Percentiles rank a stretch among this genome's conserved stretches.
phyloP scores from a whole-genome alignment of 2,113 vertebrate genomes.

The Lophura nycthemera region DNA sequence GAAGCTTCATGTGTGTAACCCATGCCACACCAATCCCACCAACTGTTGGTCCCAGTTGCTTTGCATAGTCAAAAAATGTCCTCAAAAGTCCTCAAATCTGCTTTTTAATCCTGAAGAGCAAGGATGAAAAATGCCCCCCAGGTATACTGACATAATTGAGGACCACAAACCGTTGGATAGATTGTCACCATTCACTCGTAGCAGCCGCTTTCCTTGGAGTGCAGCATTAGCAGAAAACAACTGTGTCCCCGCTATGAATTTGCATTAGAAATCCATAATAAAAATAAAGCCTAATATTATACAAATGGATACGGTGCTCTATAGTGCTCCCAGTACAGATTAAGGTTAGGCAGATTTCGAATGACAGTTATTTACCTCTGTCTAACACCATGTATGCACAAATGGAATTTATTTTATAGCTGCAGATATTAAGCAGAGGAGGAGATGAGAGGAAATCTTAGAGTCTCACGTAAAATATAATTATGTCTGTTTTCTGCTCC shows the following conservation, averaged over 20 bases:
- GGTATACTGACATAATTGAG: background rate
- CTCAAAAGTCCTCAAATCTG: slow-evolving; percentile 32
- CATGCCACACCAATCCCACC: background rate
- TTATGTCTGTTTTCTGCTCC: slow-evolving; percentile 71
- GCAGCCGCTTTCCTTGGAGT: slow-evolving; percentile 24
- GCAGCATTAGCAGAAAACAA: slow-evolving; percentile 49
- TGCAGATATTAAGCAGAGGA: slow-evolving; percentile 61
- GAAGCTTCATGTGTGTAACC: background rate
- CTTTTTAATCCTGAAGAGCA: slow-evolving; percentile 17
- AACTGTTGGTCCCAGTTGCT: background rate
- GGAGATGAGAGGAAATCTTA: slow-evolving; percentile 66
- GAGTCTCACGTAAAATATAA: slow-evolving; percentile 68
- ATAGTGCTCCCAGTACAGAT: slow-evolving; percentile 58
- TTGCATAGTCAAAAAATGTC: slow-evolving; percentile 36
- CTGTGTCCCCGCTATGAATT: slow-evolving; percentile 48
- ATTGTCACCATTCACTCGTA: slow-evolving; percentile 22
- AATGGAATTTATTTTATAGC: slow-evolving; percentile 69
- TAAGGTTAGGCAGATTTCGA: slow-evolving; percentile 60
- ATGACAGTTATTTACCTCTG: slow-evolving; percentile 62
- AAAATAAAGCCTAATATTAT: slow-evolving; percentile 66
- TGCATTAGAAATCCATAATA: slow-evolving; percentile 67
- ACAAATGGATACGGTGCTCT: slow-evolving; percentile 56
- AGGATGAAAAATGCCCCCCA: slow-evolving; percentile 25
- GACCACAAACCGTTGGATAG: background rate
- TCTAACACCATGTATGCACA: slow-evolving; percentile 52